phyloP scores from a whole-genome alignment of 2,888 invertebrate species.

The Phanerotoma sp. region DNA sequence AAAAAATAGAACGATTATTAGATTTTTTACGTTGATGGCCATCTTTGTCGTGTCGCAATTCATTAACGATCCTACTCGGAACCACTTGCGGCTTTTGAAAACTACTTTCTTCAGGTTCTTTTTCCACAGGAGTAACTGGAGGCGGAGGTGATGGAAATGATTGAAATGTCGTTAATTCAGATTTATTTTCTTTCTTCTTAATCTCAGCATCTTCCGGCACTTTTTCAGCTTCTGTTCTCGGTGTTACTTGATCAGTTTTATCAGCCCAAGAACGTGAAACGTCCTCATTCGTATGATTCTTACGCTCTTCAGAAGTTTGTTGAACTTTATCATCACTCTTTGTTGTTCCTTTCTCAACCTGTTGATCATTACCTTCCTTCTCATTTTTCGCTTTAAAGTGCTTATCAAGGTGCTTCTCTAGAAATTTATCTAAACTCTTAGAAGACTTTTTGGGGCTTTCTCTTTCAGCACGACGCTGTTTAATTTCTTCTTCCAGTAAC shows the following conservation, averaged over 20 bases:
- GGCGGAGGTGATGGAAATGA: slow-evolving; percentile 4
- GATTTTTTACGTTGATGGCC: slow-evolving; percentile 48
- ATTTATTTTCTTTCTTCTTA: slow-evolving; percentile 33
- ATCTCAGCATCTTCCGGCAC: slow-evolving; percentile 34
- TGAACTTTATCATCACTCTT: slow-evolving; percentile 3
- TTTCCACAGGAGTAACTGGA: neutral
- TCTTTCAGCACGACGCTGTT: slow-evolving; percentile 57
- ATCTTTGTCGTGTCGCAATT: slow-evolving; percentile 39
- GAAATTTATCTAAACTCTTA: slow-evolving; percentile 63
- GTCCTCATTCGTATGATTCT: slow-evolving; percentile 22
- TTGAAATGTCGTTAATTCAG: slow-evolving; percentile 10
- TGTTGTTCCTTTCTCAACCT: slow-evolving; percentile 17
- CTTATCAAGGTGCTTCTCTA: slow-evolving; percentile 59
- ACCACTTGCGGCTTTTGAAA: slow-evolving; percentile 20
- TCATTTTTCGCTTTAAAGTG: slow-evolving; percentile 40
- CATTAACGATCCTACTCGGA: slow-evolving; percentile 2
- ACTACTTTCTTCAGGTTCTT: slow-evolving; percentile 14
- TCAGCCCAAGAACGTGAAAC: neutral
- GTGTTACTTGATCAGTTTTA: neutral
- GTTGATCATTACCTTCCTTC: slow-evolving; percentile 22
- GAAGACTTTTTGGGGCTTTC: slow-evolving; percentile 63
- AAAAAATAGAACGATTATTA: slow-evolving; percentile 68
- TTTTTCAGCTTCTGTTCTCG: slow-evolving; percentile 24
- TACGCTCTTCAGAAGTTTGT: slow-evolving; percentile 21
- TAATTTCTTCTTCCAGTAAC: slow-evolving; percentile 54